Conservation (phyloP, 2,113 vertebrate genomes). For the Pandion haliaetus region DNA sequence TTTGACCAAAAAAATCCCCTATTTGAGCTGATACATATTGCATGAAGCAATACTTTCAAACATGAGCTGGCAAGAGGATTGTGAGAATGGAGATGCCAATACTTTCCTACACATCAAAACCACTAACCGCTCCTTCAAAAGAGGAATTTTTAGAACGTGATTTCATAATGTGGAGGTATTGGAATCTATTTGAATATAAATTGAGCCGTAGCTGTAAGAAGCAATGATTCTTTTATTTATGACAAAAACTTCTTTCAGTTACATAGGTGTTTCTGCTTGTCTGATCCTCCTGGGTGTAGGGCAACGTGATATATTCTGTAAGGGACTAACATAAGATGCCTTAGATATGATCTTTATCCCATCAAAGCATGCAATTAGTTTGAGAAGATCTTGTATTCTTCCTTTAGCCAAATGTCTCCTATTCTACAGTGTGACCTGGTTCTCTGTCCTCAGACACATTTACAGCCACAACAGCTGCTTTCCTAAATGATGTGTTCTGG, state of each 20-base stretch:
- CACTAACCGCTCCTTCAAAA: slow-evolving; percentile 12
- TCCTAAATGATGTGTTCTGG: not conserved
- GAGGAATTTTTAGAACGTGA: slow-evolving; percentile 44
- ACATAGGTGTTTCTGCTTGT: not conserved
- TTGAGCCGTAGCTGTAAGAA: not conserved
- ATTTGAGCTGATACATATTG: not conserved
- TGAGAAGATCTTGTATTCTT: not conserved
- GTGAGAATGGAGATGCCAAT: not conserved
- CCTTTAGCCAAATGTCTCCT: not conserved
- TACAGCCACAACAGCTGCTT: not conserved
- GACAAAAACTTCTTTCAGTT: not conserved
- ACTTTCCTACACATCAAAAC: not conserved
- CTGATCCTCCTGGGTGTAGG: not conserved
- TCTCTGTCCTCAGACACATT: not conserved
- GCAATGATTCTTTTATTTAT: not conserved
- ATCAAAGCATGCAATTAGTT: not conserved
- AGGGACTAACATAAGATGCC: not conserved
- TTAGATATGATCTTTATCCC: not conserved
- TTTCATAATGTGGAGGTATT: slow-evolving; percentile 28
- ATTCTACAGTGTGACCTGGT: not conserved
- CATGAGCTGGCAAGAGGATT: not conserved
- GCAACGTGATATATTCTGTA: not conserved
- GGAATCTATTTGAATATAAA: not conserved
- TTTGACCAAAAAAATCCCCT: not conserved
- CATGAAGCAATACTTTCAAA: not conserved